Evolutionary conservation across 2,113 vertebrate genomes (phyloP).

Genomic region (Enhydra lutris): DNA sequence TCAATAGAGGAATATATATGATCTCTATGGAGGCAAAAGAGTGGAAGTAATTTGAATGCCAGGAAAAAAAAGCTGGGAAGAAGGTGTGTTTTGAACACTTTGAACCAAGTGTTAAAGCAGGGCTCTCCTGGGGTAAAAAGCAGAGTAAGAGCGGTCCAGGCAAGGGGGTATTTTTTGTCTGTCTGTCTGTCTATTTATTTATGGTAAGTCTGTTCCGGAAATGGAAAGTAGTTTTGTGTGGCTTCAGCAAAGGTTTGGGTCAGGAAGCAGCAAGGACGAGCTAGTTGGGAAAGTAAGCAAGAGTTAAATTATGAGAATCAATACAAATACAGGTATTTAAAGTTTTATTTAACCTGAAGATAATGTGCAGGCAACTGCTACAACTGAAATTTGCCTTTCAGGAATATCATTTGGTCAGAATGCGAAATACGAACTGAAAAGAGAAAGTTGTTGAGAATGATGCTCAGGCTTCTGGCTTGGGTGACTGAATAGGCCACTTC

Average conservation of each 20-base stretch:
- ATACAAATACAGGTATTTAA: background rate
- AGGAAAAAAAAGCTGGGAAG: background rate
- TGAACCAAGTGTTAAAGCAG: background rate
- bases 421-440: background rate
- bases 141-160: background rate
- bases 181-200: no score
- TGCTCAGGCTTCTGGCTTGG: background rate
- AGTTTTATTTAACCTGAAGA: conserved; percentile 13
- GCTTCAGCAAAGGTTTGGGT: background rate
- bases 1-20: background rate
- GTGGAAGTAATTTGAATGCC: background rate
- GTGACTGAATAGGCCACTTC: background rate
- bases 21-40: background rate
- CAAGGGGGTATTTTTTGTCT: background rate
- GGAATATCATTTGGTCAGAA: background rate
- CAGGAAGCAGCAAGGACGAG: background rate
- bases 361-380: background rate
- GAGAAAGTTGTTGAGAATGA: background rate
- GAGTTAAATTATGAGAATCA: background rate
- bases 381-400: background rate
- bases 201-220: background rate
- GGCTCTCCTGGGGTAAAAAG: background rate
- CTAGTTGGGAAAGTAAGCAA: background rate
- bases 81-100: background rate
- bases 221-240: background rate